Conservation (phyloP, 2,797 vertebrate species). For the Cossypha niveicapilla region DNA sequence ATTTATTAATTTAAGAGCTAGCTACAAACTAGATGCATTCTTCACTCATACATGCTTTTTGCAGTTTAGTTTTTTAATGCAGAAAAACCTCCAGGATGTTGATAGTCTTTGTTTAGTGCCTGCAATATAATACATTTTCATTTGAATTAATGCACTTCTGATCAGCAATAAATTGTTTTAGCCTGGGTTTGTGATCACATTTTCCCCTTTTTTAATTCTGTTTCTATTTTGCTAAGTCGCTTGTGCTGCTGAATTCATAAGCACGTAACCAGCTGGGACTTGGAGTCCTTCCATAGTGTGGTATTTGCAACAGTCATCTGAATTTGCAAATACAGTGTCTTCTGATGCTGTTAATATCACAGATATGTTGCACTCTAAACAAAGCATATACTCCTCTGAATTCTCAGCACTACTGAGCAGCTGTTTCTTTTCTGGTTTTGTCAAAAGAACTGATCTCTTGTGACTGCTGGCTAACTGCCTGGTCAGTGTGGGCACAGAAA, state of each 20-base stretch:
- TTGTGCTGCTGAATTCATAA: background rate
- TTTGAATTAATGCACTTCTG: constrained; percentile 4
- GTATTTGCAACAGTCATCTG: background rate
- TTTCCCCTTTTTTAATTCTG: background rate
- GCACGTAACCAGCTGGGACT: background rate
- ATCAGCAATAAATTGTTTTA: background rate
- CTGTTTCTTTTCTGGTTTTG: background rate
- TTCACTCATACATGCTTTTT: background rate
- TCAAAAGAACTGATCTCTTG: background rate
- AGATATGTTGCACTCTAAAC: background rate
- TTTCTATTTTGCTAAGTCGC: background rate
- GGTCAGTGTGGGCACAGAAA: background rate
- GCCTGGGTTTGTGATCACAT: background rate
- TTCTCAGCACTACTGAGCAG: background rate
- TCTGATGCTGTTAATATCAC: background rate
- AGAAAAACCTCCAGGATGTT: background rate
- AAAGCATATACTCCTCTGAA: background rate
- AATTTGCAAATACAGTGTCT: background rate
- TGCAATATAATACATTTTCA: background rate
- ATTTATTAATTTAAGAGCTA: constrained; percentile 58
- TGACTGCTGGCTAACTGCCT: background rate
- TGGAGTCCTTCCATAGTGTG: background rate
- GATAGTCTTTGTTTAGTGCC: background rate
- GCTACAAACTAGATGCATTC: background rate
- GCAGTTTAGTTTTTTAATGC: background rate